Percentiles rank a stretch among this genome's conserved stretches.
phyloP scores from a whole-genome alignment of 2,888 invertebrate genomes.

The Norana najaformis region DNA sequence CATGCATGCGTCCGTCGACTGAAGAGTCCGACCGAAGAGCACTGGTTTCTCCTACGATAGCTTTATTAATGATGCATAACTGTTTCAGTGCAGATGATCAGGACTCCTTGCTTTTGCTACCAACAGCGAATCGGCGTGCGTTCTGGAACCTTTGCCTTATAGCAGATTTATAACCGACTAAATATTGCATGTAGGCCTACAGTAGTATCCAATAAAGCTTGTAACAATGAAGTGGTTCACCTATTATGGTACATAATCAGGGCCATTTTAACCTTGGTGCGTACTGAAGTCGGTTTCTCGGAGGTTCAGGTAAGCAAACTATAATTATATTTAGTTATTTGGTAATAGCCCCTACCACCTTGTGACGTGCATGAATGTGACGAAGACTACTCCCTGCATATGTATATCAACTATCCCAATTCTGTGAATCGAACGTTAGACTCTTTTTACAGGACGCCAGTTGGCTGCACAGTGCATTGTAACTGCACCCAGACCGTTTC shows the following conservation, averaged over 20 bases:
- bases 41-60: background rate
- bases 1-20: background rate
- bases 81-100: background rate
- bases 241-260: background rate
- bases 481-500: too few relatives aligned
- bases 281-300: background rate
- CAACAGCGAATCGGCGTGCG: background rate
- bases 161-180: background rate
- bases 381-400: too few relatives aligned
- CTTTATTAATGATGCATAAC: slow-evolving; percentile 4
- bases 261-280: background rate
- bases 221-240: background rate
- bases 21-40: background rate
- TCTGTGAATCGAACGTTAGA: too few relatives aligned
- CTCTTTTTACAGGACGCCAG: too few relatives aligned
- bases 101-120: background rate
- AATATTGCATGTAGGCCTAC: too few relatives aligned
- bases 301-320: background rate
- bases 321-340: too few relatives aligned
- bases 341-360: too few relatives aligned
- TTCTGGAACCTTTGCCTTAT: background rate
- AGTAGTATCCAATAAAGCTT: background rate
- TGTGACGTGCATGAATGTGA: too few relatives aligned
- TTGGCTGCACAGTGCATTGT: too few relatives aligned
- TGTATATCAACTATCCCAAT: too few relatives aligned